phyloP scores from a whole-genome alignment of 2,113 vertebrate genomes.

The Platysternon megacephalum region DNA sequence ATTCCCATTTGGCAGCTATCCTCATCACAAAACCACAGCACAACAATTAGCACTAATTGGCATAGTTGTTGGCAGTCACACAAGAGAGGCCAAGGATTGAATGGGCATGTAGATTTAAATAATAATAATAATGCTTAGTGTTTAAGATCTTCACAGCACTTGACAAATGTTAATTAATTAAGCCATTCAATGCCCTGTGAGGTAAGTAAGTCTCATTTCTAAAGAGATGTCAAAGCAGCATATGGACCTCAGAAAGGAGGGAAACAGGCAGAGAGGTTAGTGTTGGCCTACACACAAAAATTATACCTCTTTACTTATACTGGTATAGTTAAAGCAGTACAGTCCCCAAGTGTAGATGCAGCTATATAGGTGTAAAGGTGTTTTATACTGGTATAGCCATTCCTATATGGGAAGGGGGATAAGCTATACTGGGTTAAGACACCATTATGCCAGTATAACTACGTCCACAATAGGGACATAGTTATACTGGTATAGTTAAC shows the following conservation, averaged over 20 bases:
- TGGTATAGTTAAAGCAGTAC: not conserved
- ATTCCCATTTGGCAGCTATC: constrained; percentile 42
- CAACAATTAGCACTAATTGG: constrained; percentile 59
- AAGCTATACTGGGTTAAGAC: not conserved
- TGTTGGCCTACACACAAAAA: rapidly evolving
- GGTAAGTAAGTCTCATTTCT: constrained; percentile 5
- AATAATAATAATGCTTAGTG: constrained; percentile 63
- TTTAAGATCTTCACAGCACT: constrained; percentile 48
- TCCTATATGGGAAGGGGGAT: not conserved
- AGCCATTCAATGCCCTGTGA: not conserved
- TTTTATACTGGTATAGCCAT: not conserved
- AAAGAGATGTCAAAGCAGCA: not conserved
- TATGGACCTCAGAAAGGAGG: not conserved
- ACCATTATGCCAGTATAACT: rapidly evolving
- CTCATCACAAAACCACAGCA: constrained; percentile 40
- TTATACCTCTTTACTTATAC: not conserved
- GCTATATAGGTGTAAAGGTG: not conserved
- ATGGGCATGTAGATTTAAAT: constrained; percentile 58
- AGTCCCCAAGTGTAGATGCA: not conserved
- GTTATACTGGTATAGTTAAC: not conserved
- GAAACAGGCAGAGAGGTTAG: not conserved
- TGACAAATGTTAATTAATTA: constrained; percentile 56
- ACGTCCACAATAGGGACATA: not conserved
- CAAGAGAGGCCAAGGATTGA: constrained; percentile 38
- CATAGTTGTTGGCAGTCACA: constrained; percentile 61